Base-by-base conservation (phyloP, 2,113 vertebrate species). In the Smithornis capensis region DNA sequence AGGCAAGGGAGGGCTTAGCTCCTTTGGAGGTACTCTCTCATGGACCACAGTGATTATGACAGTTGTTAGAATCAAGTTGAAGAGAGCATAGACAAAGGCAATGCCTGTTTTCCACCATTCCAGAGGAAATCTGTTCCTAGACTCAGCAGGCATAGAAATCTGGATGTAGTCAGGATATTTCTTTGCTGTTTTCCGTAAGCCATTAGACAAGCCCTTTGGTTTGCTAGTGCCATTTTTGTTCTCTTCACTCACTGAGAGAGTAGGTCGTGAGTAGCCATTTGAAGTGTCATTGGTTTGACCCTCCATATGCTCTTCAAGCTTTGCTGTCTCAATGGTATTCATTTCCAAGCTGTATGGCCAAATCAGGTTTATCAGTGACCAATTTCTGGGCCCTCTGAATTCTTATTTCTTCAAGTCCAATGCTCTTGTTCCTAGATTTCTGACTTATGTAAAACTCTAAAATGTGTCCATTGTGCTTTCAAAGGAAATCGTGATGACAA, bases 81-180 rank as follows among this genome's bases (percentile, higher is more conserved):
- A 99, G 59, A 97, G 94, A 4, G 99, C 99, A 6, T 99, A 99
- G 76, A 99, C 96, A 76, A 99, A 98, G 24, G 98, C 99, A 21
- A 99, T 96, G 49, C 98, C 97, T 0, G 99, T 99, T 97, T 99
- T 99, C 99, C 99, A 99, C 99, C 99, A 99, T 89, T 99, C 99
- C 42, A 98, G 95, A 57, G 99, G 99, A 87, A 99, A 98, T 69
- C 97, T 98, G 83, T 97, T 98, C 83, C 98, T 98, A 16, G 98
- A 95, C 23, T 99, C 99, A 2, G 98, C 97, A 21, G 98, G 98
- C 96, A 99, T 98, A 31, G 98, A 97, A 90, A 99, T 99, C 95
- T 99, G 99, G 92, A 99, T 98, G 13, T 99, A 99, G 96, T 99
- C 99, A 0, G 98, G 98, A 67, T 99, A 99, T 65, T 98, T 98